Base-by-base conservation (phyloP, 2,797 vertebrate species). In the Enteromius radiatus region DNA sequence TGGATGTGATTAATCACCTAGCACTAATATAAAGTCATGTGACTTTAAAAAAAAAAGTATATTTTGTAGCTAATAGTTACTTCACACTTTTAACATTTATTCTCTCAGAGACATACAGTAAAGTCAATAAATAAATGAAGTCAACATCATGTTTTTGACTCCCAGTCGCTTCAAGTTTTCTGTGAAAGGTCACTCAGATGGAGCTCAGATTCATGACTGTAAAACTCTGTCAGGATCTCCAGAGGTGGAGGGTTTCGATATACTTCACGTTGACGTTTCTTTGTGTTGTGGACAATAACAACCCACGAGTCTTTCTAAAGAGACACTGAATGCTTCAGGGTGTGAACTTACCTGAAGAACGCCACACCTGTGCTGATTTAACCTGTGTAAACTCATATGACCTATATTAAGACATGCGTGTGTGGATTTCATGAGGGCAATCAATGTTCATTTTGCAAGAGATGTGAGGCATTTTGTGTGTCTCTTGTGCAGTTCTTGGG, bases 281-380 rank as follows among this genome's bases (percentile, higher is more conserved):
- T 74, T 74, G 59, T 81, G 31, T 38, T 41, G 3, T 23, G 10
- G 43, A 81, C 45, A 81, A 74, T 74, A 73, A 73, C 26, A 5
- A 26, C 4, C 19, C 38, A 4, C 6, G 68, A 61, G 52, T 33
- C n/a, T 70, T n/a, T 45, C 15, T 47, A 12, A 26, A 38, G 31
- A 45, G 23, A 15, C 9, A 12, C 28, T 41, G 21, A 56, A 7
- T 21, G 26, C 52, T 17, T 4, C 38, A 33, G 70, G 70, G 80
- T 81, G 80, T 65, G 70, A 75, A 74, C 15, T 67, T 23, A 67
- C 76, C 69, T 65, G 80, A 54, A 73, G 47, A 28, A 31, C 1
- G 45, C 15, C 70, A 52, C 80, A 17, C 80, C 80, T 74, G 28
- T 74, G 41, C 45, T 36, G 19, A 49, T 73, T 38, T 23, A 63